Evolutionary conservation across 1,140 invertebrate species (phyloP), one percentile per base, ranked within the genome.

Genomic region (Conus betulinus): DNA sequence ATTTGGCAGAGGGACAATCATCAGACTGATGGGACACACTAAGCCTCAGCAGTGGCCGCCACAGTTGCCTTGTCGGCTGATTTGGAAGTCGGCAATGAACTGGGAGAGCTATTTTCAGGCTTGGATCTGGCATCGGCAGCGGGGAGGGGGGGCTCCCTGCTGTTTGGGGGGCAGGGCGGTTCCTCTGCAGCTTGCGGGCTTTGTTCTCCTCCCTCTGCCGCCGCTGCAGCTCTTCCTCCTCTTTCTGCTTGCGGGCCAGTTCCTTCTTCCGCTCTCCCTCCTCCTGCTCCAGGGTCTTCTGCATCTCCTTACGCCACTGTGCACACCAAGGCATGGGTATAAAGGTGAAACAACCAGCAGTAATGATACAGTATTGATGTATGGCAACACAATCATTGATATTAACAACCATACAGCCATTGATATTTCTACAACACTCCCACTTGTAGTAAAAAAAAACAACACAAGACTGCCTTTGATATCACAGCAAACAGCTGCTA

Each of bases 221-320:
- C 89, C 93, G 92, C 89, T 93, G 92, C 71, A 88, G 85, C 15
- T 90, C 88, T 84, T 94, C 94, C 67, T 92, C 91, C 52, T 91
- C 90, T 51, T 90, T 91, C 85, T 93, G 93, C 79, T 92, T 88
- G 15, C 90, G 83, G 82, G 88, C 90, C 74, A 94, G 88, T 17
- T 88, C 89, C 81, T 92, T 92, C 85, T 91, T 88, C 90, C 93
- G 88, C 52, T 93, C 91, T 63, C 88, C 89, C 87, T 94, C 92
- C 74, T 94, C 93, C 52, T 91, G 90, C 78, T 92, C 92, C 84
- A 93, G 87, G 11, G 92, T 88, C 63, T 82, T 63, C 67, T 94
- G 93, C 15, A 94, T 88, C 67, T 94, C 94, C 88, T 94, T 94
- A 51, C 93, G 89, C 94, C 94, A 94, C 94, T 94, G 90, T 51